Conservation (phyloP, 2,888 invertebrate species). For the Cyclophora albipunctata region DNA sequence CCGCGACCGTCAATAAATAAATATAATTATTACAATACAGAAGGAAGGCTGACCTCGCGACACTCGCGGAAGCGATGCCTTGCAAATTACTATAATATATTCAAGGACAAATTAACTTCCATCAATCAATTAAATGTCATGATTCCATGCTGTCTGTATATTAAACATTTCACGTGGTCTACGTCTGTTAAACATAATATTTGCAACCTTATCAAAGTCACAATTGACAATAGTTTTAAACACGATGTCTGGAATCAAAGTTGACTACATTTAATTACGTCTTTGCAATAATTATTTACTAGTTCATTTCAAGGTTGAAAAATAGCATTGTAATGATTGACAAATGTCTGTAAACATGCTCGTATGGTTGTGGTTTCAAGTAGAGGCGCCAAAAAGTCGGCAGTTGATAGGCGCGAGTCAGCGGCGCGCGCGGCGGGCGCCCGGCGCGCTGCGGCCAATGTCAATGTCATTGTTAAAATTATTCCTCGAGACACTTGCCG, state of each 20-base stretch:
- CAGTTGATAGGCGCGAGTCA: constrained; percentile 9
- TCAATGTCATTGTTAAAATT: constrained; percentile 55
- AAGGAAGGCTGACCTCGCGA: constrained; percentile 33
- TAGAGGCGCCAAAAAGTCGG: background rate
- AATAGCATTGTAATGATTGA: too few species aligned
- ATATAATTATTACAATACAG: constrained; percentile 35
- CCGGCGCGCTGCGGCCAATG: constrained; percentile 36
- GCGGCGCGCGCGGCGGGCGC: constrained; percentile 16
- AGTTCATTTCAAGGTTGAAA: too few species aligned
- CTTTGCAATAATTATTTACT: too few species aligned
- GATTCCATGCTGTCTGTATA: constrained; percentile 9
- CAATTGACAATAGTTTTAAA: too few species aligned
- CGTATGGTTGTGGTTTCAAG: too few species aligned
- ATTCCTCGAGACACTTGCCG: constrained; percentile 3
- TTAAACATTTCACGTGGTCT: background rate
- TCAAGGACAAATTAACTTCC: constrained; percentile 40
- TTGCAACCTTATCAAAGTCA: too few species aligned
- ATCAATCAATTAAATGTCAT: constrained; percentile 28
- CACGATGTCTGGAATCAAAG: too few species aligned
- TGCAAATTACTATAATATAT: constrained; percentile 60
- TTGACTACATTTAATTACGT: too few species aligned
- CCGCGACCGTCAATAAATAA: constrained; percentile 27
- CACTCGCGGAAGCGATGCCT: constrained; percentile 60
- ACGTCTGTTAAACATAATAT: too few species aligned
- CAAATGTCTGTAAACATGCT: too few species aligned